Evolutionary conservation across 2,797 vertebrate genomes (phyloP).

Genomic region (Phataginus tricuspis): DNA sequence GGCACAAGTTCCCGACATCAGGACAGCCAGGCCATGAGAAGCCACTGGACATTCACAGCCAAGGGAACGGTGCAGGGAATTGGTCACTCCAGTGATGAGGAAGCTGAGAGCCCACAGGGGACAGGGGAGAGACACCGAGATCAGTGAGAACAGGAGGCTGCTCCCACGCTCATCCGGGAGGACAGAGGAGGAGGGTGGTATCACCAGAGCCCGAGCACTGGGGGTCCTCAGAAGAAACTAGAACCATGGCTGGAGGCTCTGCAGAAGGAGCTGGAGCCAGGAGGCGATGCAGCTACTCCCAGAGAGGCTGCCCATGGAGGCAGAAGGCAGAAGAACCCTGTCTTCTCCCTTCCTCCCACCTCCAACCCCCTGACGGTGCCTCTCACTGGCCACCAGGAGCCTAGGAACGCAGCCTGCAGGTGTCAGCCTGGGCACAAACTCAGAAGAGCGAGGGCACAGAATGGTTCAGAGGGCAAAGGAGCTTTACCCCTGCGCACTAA

Average conservation of each 20-base stretch:
- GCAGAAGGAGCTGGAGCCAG: not conserved
- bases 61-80: not conserved
- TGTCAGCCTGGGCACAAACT: not conserved
- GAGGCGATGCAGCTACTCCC: not conserved
- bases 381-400: not conserved
- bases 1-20: accelerated
- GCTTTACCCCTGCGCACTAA: not conserved
- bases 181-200: not conserved
- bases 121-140: accelerated
- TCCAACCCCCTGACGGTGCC: not conserved
- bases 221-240: not conserved
- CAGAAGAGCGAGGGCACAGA: too few species aligned
- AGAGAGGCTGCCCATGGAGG: not conserved
- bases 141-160: not conserved
- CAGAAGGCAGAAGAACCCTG: not conserved
- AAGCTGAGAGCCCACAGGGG: not conserved
- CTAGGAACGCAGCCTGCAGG: not conserved
- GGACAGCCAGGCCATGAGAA: not conserved
- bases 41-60: not conserved
- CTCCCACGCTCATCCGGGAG: not conserved
- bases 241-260: not conserved
- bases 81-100: not conserved
- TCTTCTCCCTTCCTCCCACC: not conserved
- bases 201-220: not conserved
- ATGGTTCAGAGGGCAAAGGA: not conserved